Base-by-base conservation (phyloP, 37 sponge, comb jelly and placozoan species). In the Eunapius fragilis region DNA sequence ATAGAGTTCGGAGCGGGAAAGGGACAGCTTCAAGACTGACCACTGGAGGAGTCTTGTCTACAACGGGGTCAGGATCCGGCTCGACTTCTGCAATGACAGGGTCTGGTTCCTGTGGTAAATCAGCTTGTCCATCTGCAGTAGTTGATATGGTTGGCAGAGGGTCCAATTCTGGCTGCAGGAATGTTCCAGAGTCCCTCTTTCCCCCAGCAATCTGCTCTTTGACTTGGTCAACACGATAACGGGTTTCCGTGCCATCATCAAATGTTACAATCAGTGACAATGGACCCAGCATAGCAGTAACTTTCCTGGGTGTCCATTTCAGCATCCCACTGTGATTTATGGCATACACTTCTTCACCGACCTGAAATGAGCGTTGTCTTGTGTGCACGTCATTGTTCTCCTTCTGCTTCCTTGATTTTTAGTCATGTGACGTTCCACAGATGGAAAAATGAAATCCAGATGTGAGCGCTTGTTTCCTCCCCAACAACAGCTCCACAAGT, bases 321-420 rank as follows among this genome's bases (percentile, higher is more conserved):
- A 1, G 74, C 22, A 31, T 32, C 22, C 74, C 31, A 12, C 26
- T 72, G 74, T 3, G 31, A 32, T 72, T 72, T 25, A 31, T 9
- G 30, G 74, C 74, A 33, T 33, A 32, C 74, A 72, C 74, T 72
- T 31, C 31, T 32, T 72, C 26, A 72, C 13, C 74, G 30, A 72
- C 12, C 31, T 72, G 74, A 32, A 72, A 72, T 33, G 74, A 72
- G 74, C 74, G 28, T 24, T 25, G 74, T 72, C 74, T 31, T 31
- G 31, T 33, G 74, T 72, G 74, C 14, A 33, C 14, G 74, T 72
- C 31, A 32, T 72, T 27, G 13, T 72, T 31, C 74, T 72, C 28
- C n/a, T 33, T 72, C 72, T 71, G 72, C 9, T 9, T 45, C 9
- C 9, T 9, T 45, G 4, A 9, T 11, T 45, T 45, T 45, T 4